These are phyloP conservation scores for Dastarcus helophoroides DNA, from an alignment of 2,888 invertebrate species.

Conservation along the genomic window DNA sequence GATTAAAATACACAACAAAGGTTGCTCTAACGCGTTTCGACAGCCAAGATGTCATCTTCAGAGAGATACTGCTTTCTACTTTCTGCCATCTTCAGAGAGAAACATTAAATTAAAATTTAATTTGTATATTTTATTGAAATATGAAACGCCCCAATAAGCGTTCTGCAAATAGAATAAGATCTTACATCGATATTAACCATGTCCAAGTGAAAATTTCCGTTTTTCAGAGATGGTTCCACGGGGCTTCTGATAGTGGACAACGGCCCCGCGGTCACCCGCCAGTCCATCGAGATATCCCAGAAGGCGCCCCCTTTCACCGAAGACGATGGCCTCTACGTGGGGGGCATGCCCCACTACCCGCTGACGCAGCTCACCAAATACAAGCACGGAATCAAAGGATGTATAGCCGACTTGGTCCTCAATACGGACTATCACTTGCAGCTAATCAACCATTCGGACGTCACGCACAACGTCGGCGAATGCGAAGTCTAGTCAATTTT, in stretches of 20 bases:
- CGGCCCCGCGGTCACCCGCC: constrained; percentile 64
- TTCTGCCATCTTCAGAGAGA: too few species aligned
- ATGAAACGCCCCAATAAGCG: too few species aligned
- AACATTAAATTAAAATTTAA: too few species aligned
- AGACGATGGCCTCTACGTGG: constrained; percentile 81
- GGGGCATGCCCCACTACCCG: constrained; percentile 39
- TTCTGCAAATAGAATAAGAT: too few species aligned
- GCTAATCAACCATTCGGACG: constrained; percentile 39
- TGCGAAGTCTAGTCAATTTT: constrained; percentile 26
- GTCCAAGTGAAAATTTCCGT: too few species aligned
- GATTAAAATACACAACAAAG: too few species aligned
- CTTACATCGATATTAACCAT: too few species aligned
- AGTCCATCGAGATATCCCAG: constrained; percentile 74
- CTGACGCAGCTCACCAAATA: constrained; percentile 38
- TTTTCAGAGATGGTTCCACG: constrained; percentile 67
- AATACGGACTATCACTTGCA: constrained; percentile 48
- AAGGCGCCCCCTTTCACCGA: constrained; percentile 42
- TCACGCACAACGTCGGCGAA: constrained; percentile 38
- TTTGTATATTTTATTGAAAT: too few species aligned
- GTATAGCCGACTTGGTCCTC: constrained; percentile 50
- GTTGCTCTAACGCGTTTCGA: too few species aligned
- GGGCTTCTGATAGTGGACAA: constrained; percentile 85
- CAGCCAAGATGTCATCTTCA: too few species aligned
- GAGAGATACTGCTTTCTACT: too few species aligned
- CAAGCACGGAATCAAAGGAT: constrained; percentile 46